These are phyloP conservation scores for Hypotaenidia philippensis DNA, from an alignment of 2,797 vertebrate genomes.

Conservation along the genomic window DNA sequence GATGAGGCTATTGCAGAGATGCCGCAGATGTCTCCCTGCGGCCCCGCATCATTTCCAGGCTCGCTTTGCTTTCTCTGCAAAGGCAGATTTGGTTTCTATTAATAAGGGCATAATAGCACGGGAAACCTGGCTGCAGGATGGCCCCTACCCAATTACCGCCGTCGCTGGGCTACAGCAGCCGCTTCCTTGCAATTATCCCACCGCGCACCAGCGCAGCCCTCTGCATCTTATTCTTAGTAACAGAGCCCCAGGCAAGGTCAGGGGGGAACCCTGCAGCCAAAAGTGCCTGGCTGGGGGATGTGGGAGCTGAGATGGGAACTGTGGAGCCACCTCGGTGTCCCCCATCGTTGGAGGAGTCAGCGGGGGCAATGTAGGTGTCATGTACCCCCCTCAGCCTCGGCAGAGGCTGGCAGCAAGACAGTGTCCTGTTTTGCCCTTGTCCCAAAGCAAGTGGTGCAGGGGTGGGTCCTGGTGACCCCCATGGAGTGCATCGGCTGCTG, in stretches of 20 bases:
- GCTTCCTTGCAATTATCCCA: slow-evolving; percentile 65
- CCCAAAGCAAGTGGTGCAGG: neutral
- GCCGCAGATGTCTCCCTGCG: neutral
- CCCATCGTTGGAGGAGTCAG: accelerated
- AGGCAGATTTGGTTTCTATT: slow-evolving; percentile 69
- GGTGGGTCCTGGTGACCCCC: neutral
- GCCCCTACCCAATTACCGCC: slow-evolving; percentile 15
- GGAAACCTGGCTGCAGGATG: slow-evolving; percentile 56
- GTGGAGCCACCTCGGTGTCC: neutral
- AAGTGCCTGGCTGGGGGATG: neutral
- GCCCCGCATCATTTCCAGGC: slow-evolving; percentile 25
- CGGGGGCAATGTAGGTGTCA: accelerated
- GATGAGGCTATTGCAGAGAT: neutral
- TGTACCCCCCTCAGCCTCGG: accelerated
- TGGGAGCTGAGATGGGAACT: neutral
- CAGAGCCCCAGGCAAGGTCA: slow-evolving; percentile 20
- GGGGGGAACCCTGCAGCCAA: neutral
- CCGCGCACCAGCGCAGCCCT: neutral
- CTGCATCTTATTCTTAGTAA: slow-evolving; percentile 52
- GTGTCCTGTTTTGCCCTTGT: neutral
- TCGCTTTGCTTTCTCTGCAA: neutral
- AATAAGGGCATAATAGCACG: slow-evolving; percentile 56
- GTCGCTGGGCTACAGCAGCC: slow-evolving; percentile 34
- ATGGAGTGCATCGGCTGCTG: accelerated
- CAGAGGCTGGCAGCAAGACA: neutral